Conservation (phyloP, 2,888 invertebrate species). For the Eupithecia subumbrata region DNA sequence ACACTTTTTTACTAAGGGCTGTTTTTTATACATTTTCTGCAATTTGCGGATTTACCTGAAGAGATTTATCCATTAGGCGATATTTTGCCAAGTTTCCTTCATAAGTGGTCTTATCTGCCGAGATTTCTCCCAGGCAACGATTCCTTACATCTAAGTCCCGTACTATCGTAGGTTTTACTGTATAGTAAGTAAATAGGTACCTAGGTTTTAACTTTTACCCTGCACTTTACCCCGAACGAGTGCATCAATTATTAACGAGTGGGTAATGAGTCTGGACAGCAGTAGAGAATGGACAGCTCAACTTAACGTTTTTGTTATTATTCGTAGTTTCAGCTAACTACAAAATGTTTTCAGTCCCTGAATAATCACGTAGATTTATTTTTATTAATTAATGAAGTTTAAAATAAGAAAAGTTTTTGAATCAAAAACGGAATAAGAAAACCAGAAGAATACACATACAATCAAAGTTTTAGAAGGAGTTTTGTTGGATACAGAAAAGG, state of each 20-base stretch:
- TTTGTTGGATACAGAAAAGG: not conserved
- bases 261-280: not conserved
- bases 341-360: not conserved
- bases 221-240: not conserved
- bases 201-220: not conserved
- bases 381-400: not conserved
- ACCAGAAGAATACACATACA: not conserved
- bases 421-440: not conserved
- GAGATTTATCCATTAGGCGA: no score
- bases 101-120: no score
- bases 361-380: not conserved
- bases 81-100: no score
- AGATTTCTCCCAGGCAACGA: not conserved
- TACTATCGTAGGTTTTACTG: not conserved
- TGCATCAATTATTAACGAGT: not conserved
- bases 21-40: no score
- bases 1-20: no score
- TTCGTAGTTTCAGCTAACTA: not conserved
- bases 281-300: not conserved
- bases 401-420: constrained; percentile 1
- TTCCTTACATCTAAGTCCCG: not conserved
- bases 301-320: not conserved
- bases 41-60: no score
- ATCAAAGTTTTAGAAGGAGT: not conserved
- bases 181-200: not conserved